Conservation (phyloP, 1,140 invertebrate species). For the Propsilocerus akamusi region DNA sequence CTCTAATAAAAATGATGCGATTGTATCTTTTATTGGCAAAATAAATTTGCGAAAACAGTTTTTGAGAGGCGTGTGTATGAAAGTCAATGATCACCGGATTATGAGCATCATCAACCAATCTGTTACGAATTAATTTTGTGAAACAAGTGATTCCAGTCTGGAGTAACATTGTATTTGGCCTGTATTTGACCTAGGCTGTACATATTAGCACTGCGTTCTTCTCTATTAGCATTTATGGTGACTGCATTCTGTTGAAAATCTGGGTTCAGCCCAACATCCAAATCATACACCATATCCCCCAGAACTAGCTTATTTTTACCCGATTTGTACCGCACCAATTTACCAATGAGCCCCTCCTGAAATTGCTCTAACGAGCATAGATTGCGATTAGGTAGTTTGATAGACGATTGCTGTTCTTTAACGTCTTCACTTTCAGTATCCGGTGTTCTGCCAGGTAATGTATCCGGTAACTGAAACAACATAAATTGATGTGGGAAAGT, state of each 20-base stretch:
- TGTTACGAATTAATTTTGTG: constrained; percentile 7
- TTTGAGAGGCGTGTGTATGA: too few species aligned
- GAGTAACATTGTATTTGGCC: constrained; percentile 21
- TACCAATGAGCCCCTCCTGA: constrained; percentile 35
- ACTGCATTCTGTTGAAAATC: constrained; percentile 24
- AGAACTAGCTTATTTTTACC: constrained; percentile 30
- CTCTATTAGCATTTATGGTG: constrained; percentile 18
- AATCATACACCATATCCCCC: constrained; percentile 32
- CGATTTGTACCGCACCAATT: constrained; percentile 30
- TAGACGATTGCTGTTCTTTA: constrained; percentile 9
- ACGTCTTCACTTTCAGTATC: constrained; percentile 9
- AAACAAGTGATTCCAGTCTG: constrained; percentile 24
- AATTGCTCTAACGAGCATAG: constrained; percentile 19
- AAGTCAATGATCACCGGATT: background rate
- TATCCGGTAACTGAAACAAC: constrained; percentile 25
- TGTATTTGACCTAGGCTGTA: constrained; percentile 22
- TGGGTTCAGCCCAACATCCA: constrained; percentile 24
- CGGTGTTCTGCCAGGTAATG: constrained; percentile 25
- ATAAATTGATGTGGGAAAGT: background rate
- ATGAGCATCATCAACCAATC: background rate
- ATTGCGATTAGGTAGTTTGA: constrained; percentile 6
- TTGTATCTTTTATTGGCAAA: too few species aligned
- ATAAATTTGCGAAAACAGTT: too few species aligned
- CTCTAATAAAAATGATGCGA: too few species aligned
- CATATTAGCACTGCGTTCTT: constrained; percentile 22